A percentile compares a stretch with the other conserved stretches of the same genome.
Conservation (phyloP, 2,797 vertebrate genomes). For the Enteromius paludinosus region DNA sequence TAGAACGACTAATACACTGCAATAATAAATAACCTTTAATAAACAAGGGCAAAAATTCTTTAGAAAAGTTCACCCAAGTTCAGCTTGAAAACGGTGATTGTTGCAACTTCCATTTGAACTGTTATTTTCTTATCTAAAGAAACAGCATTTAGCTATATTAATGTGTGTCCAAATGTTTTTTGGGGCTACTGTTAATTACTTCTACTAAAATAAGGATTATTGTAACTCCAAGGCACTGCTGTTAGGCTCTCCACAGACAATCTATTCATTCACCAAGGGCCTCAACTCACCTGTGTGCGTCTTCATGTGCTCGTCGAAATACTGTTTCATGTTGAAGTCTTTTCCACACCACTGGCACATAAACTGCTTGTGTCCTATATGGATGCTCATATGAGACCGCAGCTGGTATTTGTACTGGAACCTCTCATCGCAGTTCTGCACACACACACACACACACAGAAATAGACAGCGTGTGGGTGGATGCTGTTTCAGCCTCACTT, state of each 20-base stretch:
- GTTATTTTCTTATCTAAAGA: neutral
- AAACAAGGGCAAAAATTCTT: neutral
- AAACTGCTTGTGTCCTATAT: conserved; percentile 98
- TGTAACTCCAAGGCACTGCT: too few relatives aligned
- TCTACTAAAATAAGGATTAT: neutral
- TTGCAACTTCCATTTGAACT: neutral
- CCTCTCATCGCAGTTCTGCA: conserved; percentile 90
- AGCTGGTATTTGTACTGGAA: conserved; percentile 99
- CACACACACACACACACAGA: conserved; percentile 41
- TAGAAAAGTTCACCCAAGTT: too few relatives aligned
- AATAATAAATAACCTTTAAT: neutral
- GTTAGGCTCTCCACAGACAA: neutral
- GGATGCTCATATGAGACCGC: conserved; percentile 97
- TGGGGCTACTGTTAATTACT: neutral
- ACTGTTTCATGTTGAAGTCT: conserved; percentile 99
- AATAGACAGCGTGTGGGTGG: conserved; percentile 52
- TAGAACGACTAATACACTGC: neutral
- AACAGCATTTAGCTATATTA: neutral
- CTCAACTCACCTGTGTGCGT: conserved; percentile 89
- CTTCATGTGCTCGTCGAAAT: conserved; percentile 99
- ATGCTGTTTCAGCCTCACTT: conserved; percentile 41
- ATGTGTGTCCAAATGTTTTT: neutral
- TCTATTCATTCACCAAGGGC: neutral
- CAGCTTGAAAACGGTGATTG: neutral
- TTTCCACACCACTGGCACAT: conserved; percentile 99